These are phyloP conservation scores for Castor canadensis DNA, from an alignment of 2,113 vertebrate species.

Conservation along the genomic window DNA sequence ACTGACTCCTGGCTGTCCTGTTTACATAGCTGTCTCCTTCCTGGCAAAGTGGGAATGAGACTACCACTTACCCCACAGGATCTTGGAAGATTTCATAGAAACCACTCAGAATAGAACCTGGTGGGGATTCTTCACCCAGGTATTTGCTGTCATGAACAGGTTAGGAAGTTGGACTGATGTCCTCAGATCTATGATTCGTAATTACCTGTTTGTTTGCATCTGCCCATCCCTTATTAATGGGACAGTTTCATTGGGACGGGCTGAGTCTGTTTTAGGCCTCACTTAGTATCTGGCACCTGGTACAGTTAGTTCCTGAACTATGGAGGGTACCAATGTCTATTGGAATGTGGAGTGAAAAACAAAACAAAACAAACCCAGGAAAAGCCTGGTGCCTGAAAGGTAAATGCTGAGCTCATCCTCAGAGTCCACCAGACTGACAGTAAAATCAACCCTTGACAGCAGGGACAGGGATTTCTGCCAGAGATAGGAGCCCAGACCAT, in stretches of 20 bases:
- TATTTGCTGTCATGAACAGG: not conserved
- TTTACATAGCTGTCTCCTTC: not conserved
- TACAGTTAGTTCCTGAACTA: not conserved
- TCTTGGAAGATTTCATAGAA: not conserved
- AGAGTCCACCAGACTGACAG: not conserved
- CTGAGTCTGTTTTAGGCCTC: not conserved
- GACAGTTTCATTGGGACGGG: not conserved
- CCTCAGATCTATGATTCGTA: not conserved
- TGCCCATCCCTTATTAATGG: not conserved
- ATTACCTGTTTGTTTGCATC: not conserved
- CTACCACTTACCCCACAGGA: no score
- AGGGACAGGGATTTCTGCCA: not conserved
- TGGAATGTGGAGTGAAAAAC: not conserved
- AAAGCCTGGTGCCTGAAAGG: no score
- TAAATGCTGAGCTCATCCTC: not conserved
- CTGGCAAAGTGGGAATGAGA: not conserved
- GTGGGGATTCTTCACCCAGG: not conserved
- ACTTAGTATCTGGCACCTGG: not conserved
- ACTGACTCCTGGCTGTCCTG: not conserved
- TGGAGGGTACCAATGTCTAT: not conserved
- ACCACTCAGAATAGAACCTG: not conserved
- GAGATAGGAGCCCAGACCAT: not conserved
- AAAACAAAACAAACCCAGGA: not conserved
- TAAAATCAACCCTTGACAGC: not conserved
- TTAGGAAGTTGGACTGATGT: no score